Evolutionary conservation across 1,140 invertebrate species (phyloP), one percentile per base, ranked within the genome.

Genomic region (Trinorchestia longiramus): DNA sequence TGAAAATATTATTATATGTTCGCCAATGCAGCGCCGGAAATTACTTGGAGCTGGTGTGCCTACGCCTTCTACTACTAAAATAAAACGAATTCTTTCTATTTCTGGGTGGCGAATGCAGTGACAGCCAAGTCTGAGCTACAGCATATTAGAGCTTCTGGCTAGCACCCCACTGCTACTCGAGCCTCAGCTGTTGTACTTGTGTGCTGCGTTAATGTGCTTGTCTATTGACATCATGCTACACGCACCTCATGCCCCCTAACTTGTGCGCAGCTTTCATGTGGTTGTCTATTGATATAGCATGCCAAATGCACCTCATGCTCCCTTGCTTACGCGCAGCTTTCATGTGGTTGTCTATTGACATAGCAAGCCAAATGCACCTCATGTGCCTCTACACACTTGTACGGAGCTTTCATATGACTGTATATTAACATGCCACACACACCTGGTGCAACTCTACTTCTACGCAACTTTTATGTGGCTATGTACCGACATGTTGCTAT

Each of bases 121-220:
- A 77, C 62, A 77, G 62, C 62, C 62, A 77, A 77, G 62, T 77
- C 62, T 77, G 62, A 77, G 62, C 62, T 77, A 77, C 62, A 77
- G 62, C 62, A 77, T 36, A 77, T 77, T 77, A 77, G 62, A 77
- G 62, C 62, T 77, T 36, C 62, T 77, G 11, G 62, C 62, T 19
- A 28, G 62, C 47, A 53, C 47, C 47, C n/a, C 47, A 19, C 62
- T 36, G 62, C 62, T 53, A 36, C 62, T 19, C 62, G 28, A 28
- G 62, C 15, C 28, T 36, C 62, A 77, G 62, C 62, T 77, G 62
- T 77, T 77, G 62, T 77, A 77, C 62, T 77, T 77, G 62, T 77
- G 36, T 28, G 62, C 15, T 3, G 62, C 62, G 1, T 77, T 77
- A 23, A 77, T 77, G 11, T 77, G 62, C 1, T 28, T 77, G 1